Base-by-base conservation (phyloP, 2,888 invertebrate genomes). In the Trissolcus japonicus region DNA sequence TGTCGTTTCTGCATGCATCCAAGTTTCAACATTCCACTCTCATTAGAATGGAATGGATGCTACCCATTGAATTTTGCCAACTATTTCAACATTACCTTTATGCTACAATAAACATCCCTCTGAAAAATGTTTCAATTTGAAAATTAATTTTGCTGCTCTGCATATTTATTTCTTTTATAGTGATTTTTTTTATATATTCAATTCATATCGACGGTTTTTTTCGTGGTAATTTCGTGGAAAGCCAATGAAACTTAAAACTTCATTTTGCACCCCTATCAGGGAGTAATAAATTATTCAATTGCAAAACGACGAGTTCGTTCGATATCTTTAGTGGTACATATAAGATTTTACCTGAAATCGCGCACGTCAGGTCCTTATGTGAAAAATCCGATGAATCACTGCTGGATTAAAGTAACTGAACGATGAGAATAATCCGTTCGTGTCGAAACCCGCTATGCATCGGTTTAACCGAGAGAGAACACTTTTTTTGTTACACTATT, bases 11-110 rank as follows among this genome's bases (percentile, higher is more conserved):
- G 48, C 53, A 51, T 50, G 74, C 72, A 66, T 68, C 61, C 60
- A 55, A 77, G 72, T 72, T 78, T 60, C 66, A 63, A 62, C 72
- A 80, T 80, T 78, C 78, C 66, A 46, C 67, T 76, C 76, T 76
- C 74, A 76, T 78, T 78, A 78, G 74, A 78, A 78, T 76, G 63
- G 74, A 80, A 80, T 76, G 59, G 78, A 78, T 76, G 76, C 74
- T 57, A 71, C 63, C 66, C 56, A 65, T 72, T 72, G 25, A 61
- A 63, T 66, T 68, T 71, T 48, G 55, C 65, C 61, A 68, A 77
- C 61, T 71, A 71, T 76, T 62, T 17, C 66, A 41, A 16, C 56
- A 6, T 19, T 13, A 14, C 4, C 48, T 48, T 29, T 43, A 13
- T 11, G 48, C 16, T 50, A n/a, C 11, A 46, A 11, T 16, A 29